Base-by-base conservation (phyloP, 2,888 invertebrate species). In the Stramonita haemastoma region DNA sequence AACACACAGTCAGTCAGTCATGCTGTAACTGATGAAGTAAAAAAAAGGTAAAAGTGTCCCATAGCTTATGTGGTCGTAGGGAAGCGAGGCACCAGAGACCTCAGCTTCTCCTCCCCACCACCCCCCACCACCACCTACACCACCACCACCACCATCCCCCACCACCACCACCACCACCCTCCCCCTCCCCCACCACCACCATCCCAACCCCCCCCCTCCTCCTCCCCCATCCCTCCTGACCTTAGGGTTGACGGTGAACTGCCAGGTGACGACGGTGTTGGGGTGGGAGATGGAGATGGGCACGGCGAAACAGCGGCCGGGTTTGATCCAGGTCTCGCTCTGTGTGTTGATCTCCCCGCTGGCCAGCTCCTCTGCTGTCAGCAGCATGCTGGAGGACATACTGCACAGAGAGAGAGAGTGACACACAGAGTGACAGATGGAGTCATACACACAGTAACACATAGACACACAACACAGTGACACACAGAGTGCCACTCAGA, bases 171-270 rank as follows among this genome's bases (percentile, higher is more conserved):
- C 84, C 84, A 19, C 84, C 83, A 36, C 36, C 83, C 83, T 46
- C 36, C 83, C 83, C 46, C 83, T 22, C 22, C 11, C 83, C 36
- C 13, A 34, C 46, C 46, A 46, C 36, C 19, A 34, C 36, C 1
- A 36, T 22, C 83, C 36, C 36, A 83, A n/a, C 4, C n/a, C 1
- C 66, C 60, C 22, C 60, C 36, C 2, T 56, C 84, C 2, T 56
- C 56, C 46, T 46, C 46, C 46, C 46, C 46, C 46, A 46, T 1
- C 22, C 77, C 46, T 46, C 46, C 86, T 79, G 91, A 96, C 96
- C 94, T 96, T 96, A 32, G 96, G 95, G 70, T 95, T 93, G 8
- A 96, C 95, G 0, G 95, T 93, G 91, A 96, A 95, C 90, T 95
- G 94, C 96, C 96, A 96, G 83, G 93, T 93, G 46, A 96, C 92